phyloP scores from a whole-genome alignment of 2,888 invertebrate species.

The Busseola fusca region DNA sequence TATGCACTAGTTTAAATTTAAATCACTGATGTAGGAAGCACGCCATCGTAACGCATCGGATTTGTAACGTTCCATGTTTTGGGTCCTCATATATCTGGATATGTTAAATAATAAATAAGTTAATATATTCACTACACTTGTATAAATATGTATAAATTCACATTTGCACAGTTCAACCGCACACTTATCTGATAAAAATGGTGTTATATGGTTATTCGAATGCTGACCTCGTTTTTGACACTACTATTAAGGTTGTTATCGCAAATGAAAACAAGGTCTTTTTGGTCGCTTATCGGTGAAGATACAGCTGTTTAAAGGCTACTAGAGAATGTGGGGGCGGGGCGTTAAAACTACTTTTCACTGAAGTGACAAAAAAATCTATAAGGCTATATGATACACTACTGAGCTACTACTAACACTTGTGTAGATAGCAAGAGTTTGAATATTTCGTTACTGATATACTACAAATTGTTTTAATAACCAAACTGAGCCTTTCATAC shows the following conservation, averaged over 20 bases:
- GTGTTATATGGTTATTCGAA: conserved; percentile 42
- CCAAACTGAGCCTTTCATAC: neutral
- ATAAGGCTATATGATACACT: conserved; percentile 15
- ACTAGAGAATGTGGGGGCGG: conserved; percentile 31
- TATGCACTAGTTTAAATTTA: conserved; percentile 74
- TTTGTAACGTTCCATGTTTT: conserved; percentile 83
- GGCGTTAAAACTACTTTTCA: conserved; percentile 47
- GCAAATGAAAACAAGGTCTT: conserved; percentile 58
- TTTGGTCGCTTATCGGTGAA: conserved; percentile 60
- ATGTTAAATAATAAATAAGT: conserved; percentile 76
- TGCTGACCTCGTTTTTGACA: conserved; percentile 51
- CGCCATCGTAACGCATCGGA: conserved; percentile 75
- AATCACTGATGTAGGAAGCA: conserved; percentile 80
- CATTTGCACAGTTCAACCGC: conserved; percentile 79
- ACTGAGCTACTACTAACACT: conserved; percentile 18
- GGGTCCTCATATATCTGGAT: conserved; percentile 69
- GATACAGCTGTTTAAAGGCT: conserved; percentile 63
- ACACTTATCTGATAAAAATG: conserved; percentile 74
- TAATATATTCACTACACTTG: conserved; percentile 77
- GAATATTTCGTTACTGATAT: neutral
- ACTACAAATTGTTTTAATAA: neutral
- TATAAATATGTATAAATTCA: conserved; percentile 83
- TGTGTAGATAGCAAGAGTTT: conserved; percentile 13
- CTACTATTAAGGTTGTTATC: conserved; percentile 60
- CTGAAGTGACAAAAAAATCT: conserved; percentile 28